These are phyloP conservation scores for Pyrrhia umbra DNA, from an alignment of 2,888 invertebrate genomes.

Conservation along the genomic window DNA sequence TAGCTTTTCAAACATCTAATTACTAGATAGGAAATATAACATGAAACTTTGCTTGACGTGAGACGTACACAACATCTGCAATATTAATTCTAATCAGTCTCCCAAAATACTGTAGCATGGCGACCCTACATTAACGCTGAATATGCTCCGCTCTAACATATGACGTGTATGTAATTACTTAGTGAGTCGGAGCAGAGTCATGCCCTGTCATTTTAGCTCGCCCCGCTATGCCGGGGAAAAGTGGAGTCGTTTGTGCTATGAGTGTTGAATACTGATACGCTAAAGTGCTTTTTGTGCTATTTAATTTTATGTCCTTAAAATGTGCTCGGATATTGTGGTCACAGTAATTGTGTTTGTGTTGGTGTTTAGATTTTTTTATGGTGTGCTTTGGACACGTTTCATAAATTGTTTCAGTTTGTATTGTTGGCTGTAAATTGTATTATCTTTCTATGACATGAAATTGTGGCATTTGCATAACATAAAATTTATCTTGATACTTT, in stretches of 20 bases:
- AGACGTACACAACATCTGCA: not conserved
- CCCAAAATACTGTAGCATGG: conserved; percentile 46
- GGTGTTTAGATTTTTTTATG: conserved; percentile 4
- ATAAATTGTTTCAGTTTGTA: not conserved
- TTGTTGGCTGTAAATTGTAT: no score
- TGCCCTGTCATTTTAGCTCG: conserved; percentile 86
- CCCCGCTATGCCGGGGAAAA: conserved; percentile 62
- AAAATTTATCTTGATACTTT: no score
- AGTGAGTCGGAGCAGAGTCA: conserved; percentile 83
- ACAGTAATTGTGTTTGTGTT: conserved; percentile 35
- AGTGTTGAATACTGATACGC: conserved; percentile 70
- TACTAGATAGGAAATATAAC: not conserved
- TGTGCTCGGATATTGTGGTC: conserved; percentile 42
- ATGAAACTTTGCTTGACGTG: not conserved
- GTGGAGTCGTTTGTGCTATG: conserved; percentile 72
- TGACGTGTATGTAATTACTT: conserved; percentile 89
- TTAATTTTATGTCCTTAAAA: conserved; percentile 61
- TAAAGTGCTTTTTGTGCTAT: conserved; percentile 64
- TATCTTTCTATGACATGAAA: not conserved
- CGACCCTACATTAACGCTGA: conserved; percentile 64
- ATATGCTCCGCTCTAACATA: conserved; percentile 74
- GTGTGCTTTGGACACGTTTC: conserved; percentile 4
- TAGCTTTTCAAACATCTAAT: not conserved
- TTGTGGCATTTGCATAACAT: no score
- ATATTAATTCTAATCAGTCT: conserved; percentile 24